Base-by-base conservation (phyloP, 2,888 invertebrate genomes). In the Ditula angustiorana region DNA sequence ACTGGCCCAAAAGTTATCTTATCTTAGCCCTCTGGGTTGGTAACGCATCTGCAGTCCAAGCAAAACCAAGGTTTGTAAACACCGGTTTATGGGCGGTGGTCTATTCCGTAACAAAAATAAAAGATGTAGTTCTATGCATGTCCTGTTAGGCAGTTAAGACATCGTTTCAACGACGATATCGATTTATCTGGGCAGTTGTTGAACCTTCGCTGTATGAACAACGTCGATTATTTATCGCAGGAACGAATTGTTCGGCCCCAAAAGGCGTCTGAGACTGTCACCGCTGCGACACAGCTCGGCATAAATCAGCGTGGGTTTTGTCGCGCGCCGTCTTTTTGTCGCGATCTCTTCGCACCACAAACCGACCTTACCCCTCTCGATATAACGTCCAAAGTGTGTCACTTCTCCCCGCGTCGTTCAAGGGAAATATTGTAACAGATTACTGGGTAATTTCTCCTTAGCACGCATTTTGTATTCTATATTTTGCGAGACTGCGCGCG, bases 401-500 rank as follows among this genome's bases (percentile, higher is more conserved):
- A 19, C n/a, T 11, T 33, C 21, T 11, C 33, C 21, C 8, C 1
- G n/a, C 13, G 11, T 10, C 21, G 19, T 24, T 55, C 10, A n/a
- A 53, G 52, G 49, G 41, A 56, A 37, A 56, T 56, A 56, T 56
- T 56, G 55, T 56, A 16, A 41, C 55, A 56, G 37, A 56, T 56
- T 56, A 41, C 41, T 24, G 16, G 26, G 55, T 56, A 56, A 56
- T 56, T 56, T 41, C 55, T 26, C 26, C 55, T 56, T 56, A 41
- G 55, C 26, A 56, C 55, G 55, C 55, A 41, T 56, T 56, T 26
- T 56, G 55, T 56, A 37, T 56, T 37, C 55, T 41, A 26, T 53
- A 53, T 41, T 55, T 41, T 41, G 26, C 16, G 13, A 19, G 8
- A 21, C 2, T n/a, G 44, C 2, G 19, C 7, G 23, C 5, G n/a